Evolutionary conservation across 2,797 vertebrate species (phyloP).

Genomic region (Macropodus opercularis): DNA sequence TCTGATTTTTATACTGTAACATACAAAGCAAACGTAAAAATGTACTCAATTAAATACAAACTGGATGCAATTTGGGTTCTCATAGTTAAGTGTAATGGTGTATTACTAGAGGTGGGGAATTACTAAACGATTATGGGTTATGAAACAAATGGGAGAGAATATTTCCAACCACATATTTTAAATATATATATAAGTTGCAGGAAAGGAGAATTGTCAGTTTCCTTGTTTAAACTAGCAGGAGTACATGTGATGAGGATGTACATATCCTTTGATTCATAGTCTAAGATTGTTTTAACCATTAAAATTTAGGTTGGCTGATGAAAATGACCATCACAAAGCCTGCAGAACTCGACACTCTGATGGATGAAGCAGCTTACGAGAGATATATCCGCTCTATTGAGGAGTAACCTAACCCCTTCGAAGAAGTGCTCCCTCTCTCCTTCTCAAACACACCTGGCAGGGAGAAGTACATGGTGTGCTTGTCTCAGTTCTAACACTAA

Average conservation of each 20-base stretch:
- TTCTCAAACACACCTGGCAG: constrained; percentile 45
- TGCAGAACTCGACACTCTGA: constrained; percentile 90
- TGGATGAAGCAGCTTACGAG: constrained; percentile 94
- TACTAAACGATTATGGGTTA: too few species aligned
- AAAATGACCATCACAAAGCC: constrained; percentile 95
- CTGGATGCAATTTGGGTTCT: too few species aligned
- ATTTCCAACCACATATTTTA: too few species aligned
- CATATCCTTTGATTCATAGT: not conserved
- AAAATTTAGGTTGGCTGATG: constrained; percentile 88
- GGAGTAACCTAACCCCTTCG: constrained; percentile 76
- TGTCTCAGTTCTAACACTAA: constrained; percentile 27
- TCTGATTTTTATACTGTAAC: not conserved
- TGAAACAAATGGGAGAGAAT: too few species aligned
- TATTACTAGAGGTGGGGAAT: too few species aligned
- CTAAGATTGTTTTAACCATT: constrained; percentile 4
- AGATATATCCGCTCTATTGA: constrained; percentile 95
- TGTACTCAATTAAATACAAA: not conserved
- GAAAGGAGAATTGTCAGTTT: too few species aligned
- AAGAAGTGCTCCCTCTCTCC: constrained; percentile 50
- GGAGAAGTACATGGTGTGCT: constrained; percentile 40
- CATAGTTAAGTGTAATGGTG: too few species aligned
- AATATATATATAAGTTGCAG: too few species aligned
- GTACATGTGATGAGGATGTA: not conserved
- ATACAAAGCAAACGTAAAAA: too few species aligned
- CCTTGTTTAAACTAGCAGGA: too few species aligned